These are phyloP conservation scores for Arbacia lixula DNA, from an alignment of 53 echinoderm and acorn worm species.

Conservation along the genomic window DNA sequence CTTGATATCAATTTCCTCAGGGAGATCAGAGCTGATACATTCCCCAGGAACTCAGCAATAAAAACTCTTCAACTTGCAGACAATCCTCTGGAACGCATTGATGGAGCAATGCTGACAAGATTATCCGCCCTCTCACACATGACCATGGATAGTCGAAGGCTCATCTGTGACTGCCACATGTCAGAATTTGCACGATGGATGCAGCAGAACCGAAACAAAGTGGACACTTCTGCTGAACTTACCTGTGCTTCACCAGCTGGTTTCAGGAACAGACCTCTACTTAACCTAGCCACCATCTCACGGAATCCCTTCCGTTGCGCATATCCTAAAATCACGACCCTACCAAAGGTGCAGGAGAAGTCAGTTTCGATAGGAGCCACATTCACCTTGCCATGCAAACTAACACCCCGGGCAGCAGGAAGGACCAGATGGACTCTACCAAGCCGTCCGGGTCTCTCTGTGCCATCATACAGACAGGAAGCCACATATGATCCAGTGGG, in stretches of 20 bases:
- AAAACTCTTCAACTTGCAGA: conserved; percentile 58
- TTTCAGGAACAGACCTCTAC: conserved; percentile 47
- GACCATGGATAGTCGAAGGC: conserved; percentile 67
- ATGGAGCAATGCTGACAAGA: conserved; percentile 60
- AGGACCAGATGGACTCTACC: conserved; percentile 76
- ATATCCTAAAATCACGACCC: conserved; percentile 71
- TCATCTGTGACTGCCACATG: conserved; percentile 90
- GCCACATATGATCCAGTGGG: conserved; percentile 41
- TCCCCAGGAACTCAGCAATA: conserved; percentile 40
- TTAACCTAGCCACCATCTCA: conserved; percentile 52
- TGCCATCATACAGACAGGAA: conserved; percentile 53
- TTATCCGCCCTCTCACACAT: conserved; percentile 63
- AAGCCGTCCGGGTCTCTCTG: conserved; percentile 39
- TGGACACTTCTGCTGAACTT: conserved; percentile 70
- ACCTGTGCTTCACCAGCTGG: conserved; percentile 69
- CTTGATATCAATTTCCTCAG: conserved; percentile 68
- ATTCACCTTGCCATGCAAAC: conserved; percentile 71
- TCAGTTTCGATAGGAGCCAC: conserved; percentile 62
- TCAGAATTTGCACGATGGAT: conserved; percentile 81
- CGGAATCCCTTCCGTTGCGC: conserved; percentile 74
- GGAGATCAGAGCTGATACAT: conserved; percentile 48
- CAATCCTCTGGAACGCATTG: conserved; percentile 71
- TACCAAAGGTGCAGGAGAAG: conserved; percentile 64
- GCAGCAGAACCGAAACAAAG: conserved; percentile 58
- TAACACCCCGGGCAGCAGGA: conserved; percentile 63